Base-by-base conservation (phyloP, 2,797 vertebrate genomes). In the Tapera naevia region DNA sequence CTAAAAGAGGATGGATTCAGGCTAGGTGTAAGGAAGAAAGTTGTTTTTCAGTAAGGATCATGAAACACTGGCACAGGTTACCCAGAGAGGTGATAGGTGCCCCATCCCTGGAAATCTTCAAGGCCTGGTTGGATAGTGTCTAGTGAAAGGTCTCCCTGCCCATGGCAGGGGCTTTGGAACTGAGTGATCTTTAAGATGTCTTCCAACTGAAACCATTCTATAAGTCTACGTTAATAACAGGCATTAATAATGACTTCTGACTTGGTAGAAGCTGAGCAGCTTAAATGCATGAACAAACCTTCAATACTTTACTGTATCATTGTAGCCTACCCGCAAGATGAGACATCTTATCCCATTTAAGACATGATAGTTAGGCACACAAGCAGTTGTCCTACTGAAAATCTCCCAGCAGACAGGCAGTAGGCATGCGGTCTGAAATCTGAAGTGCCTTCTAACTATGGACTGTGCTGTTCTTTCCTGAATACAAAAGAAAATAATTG, bases 21-120 rank as follows among this genome's bases (percentile, higher is more conserved):
- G 19, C 19, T 10, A 46, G 19, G 45, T 46, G 46, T 46, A 25
- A 30, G 16, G 46, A 70, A 13, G 15, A 35, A 14, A 14, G 28
- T 23, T n/a, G n/a, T 48, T 86, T 74, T 39, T 60, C 0, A 0
- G 4, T 39, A 24, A 39, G 11, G 16, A 16, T 4, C 3, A 22
- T 66, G 25, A 43, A 48, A 39, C 4, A 5, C 6, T n/a, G 19
- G 17, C 4, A 24, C 13, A 33, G 27, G 3, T 66, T 51, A 4
- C 4, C 14, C 4, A 41, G 15, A 30, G 32, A 19, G 13, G 9
- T 57, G 11, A 14, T 41, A 17, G 13, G 1, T 74, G 33, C 5
- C 7, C 5, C 22, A 22, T n/a, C 6, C 10, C 8, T 61, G 61
- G 18, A 17, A 60, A 23, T 0, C 23, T 76, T 78, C 27, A 33